phyloP scores from a whole-genome alignment of 1,140 invertebrate species.

The Chrysomallon squamiferum region DNA sequence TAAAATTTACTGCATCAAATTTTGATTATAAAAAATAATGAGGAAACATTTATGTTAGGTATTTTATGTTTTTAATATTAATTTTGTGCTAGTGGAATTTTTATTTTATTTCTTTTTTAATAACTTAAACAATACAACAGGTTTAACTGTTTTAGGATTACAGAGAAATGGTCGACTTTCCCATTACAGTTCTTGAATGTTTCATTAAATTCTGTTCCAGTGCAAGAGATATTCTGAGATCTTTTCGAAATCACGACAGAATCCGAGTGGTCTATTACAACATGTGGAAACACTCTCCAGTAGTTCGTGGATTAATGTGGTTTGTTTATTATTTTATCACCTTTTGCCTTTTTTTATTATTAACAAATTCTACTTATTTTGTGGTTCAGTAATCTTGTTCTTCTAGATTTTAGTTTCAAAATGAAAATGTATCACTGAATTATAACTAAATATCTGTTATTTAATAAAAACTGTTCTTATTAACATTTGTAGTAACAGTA shows the following conservation, averaged over 20 bases:
- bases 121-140: neutral
- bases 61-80: neutral
- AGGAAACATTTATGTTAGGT: neutral
- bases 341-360: neutral
- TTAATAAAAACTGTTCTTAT: neutral
- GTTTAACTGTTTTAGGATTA: neutral
- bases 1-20: neutral
- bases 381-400: neutral
- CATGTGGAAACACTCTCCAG: constrained; percentile 25
- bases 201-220: constrained; percentile 9
- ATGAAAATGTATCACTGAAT: neutral
- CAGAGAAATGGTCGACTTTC: neutral
- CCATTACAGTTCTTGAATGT: neutral
- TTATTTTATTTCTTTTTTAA: neutral
- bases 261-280: constrained; percentile 22
- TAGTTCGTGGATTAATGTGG: constrained; percentile 13
- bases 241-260: constrained; percentile 14
- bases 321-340: neutral
- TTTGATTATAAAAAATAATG: constrained; percentile 9
- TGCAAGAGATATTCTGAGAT: constrained; percentile 20
- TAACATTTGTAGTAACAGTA: no score
- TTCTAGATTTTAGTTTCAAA: neutral
- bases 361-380: neutral
- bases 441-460: neutral
- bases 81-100: neutral